phyloP scores from a whole-genome alignment of 2,113 vertebrate species.

The Pipra filicauda region DNA sequence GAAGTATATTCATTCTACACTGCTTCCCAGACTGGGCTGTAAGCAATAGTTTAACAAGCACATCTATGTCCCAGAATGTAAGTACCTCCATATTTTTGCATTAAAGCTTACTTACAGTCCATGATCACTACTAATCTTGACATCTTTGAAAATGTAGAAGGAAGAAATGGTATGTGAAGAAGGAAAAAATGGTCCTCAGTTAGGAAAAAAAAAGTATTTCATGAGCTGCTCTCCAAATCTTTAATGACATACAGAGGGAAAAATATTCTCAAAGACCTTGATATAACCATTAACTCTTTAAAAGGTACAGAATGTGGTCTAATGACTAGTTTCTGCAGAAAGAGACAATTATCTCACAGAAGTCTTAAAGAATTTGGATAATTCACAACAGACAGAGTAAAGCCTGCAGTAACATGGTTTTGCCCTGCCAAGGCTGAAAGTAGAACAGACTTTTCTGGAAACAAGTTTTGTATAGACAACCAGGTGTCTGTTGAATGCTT shows the following conservation, averaged over 20 bases:
- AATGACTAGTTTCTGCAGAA: background rate
- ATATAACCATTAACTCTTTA: background rate
- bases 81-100: background rate
- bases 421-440: background rate
- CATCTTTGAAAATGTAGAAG: background rate
- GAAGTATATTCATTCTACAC: background rate
- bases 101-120: background rate
- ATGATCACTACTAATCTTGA: background rate
- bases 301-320: background rate
- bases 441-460: background rate
- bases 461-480: background rate
- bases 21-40: background rate
- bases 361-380: background rate
- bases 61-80: background rate
- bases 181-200: background rate
- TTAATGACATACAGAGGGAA: background rate
- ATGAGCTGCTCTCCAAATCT: background rate
- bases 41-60: background rate
- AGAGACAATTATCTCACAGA: background rate
- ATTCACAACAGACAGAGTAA: background rate
- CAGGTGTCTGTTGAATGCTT: background rate
- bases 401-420: background rate
- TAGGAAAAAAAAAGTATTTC: background rate
- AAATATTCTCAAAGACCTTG: background rate
- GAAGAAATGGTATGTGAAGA: background rate